These are phyloP conservation scores for Cephonodes hylas DNA, from an alignment of 2,888 invertebrate genomes.

Conservation along the genomic window DNA sequence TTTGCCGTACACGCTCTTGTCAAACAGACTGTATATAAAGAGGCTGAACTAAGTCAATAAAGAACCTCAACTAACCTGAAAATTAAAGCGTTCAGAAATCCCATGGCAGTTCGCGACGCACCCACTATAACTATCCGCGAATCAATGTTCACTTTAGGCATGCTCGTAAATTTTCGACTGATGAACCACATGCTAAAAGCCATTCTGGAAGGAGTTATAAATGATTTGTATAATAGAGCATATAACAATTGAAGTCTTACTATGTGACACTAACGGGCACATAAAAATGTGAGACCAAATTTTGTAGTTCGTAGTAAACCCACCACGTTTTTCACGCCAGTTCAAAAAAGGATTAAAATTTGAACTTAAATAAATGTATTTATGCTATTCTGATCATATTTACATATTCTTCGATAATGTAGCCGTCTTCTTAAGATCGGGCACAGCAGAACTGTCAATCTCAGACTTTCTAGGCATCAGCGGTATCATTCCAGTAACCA, in stretches of 20 bases:
- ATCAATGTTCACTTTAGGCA: constrained; percentile 73
- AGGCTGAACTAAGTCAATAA: neutral
- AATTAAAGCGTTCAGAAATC: constrained; percentile 82
- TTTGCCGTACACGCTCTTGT: no score
- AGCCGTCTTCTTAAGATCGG: constrained; percentile 41
- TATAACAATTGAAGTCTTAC: no score
- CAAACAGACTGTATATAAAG: no score
- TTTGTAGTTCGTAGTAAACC: no score
- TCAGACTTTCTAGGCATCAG: constrained; percentile 54
- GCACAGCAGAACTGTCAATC: constrained; percentile 35
- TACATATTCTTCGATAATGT: constrained; percentile 48
- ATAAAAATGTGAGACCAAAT: no score
- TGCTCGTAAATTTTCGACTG: constrained; percentile 70
- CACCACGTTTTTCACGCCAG: no score
- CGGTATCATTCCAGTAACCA: constrained; percentile 60
- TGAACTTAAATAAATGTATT: no score
- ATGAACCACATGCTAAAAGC: constrained; percentile 65
- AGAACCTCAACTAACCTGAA: constrained; percentile 63
- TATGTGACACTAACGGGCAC: no score
- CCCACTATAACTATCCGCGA: constrained; percentile 83
- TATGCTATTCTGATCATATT: neutral
- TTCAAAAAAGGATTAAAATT: no score
- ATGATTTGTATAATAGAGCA: no score
- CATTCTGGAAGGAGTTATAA: constrained; percentile 39
- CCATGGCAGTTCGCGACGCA: constrained; percentile 81